Evolutionary conservation across 37 sponge, comb jelly and placozoan genomes (phyloP).

Genomic region (Aplysina aerophoba): DNA sequence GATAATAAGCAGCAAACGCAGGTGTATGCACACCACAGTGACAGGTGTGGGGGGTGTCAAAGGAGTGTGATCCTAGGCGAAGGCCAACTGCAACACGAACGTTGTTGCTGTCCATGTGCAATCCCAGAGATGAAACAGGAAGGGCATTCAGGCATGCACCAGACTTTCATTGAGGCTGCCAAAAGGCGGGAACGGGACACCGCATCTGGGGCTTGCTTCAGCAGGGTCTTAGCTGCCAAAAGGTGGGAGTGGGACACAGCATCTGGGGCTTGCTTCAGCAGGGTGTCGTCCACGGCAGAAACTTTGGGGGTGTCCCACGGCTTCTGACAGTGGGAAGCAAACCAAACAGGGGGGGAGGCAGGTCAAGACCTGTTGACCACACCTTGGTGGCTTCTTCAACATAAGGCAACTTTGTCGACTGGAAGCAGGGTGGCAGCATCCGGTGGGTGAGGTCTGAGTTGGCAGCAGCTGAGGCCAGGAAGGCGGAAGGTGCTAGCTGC

Average conservation of each 20-base stretch:
- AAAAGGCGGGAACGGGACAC: conserved; percentile 1
- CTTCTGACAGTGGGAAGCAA: conserved; percentile 10
- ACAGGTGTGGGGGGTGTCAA: conserved; percentile 24
- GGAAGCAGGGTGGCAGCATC: no score
- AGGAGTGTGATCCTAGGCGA: conserved; percentile 12
- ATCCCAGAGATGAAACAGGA: conserved; percentile 16
- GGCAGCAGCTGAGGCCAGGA: no score
- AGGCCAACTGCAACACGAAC: conserved; percentile 42
- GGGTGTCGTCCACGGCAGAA: not conserved
- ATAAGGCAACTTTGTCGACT: no score
- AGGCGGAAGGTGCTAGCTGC: no score
- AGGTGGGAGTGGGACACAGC: not conserved
- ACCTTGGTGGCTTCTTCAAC: no score
- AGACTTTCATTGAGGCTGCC: conserved; percentile 10
- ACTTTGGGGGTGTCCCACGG: not conserved
- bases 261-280: conserved; percentile 33
- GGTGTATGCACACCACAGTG: no score
- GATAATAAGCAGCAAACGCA: no score
- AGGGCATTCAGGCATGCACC: conserved; percentile 33
- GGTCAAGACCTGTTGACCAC: no score
- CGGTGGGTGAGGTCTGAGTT: no score
- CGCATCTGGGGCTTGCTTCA: conserved; percentile 14
- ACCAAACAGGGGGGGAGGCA: no score
- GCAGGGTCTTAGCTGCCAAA: not conserved
- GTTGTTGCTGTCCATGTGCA: not conserved